A percentile compares a stretch with the other conserved stretches of the same genome.
Evolutionary conservation across 2,113 vertebrate species (phyloP).

Genomic region (Cacatua alba): DNA sequence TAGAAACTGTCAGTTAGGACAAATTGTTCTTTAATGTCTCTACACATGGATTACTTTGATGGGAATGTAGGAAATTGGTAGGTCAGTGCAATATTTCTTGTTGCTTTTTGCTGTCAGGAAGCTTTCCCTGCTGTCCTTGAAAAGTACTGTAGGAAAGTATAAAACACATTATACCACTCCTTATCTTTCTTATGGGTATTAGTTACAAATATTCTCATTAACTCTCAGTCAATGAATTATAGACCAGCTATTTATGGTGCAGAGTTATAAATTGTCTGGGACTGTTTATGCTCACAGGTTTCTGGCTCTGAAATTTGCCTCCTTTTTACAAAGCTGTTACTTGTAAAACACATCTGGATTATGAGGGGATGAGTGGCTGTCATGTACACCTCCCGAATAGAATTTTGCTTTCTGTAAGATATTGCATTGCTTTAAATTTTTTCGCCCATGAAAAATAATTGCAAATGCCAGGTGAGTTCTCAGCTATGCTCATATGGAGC

Average conservation of each 20-base stretch:
- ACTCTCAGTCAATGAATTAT: slow-evolving; percentile 73
- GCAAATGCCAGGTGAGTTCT: neutral
- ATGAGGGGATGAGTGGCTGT: neutral
- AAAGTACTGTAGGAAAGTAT: slow-evolving; percentile 58
- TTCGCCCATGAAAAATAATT: neutral
- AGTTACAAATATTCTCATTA: slow-evolving; percentile 80
- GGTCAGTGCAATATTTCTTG: slow-evolving; percentile 80
- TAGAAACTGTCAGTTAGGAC: slow-evolving; percentile 76
- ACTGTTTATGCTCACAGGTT: slow-evolving; percentile 10
- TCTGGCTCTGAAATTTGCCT: slow-evolving; percentile 38
- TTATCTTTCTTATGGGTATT: slow-evolving; percentile 79
- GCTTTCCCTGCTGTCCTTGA: slow-evolving; percentile 74
- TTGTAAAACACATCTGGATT: neutral
- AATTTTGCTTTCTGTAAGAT: neutral
- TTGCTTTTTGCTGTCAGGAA: slow-evolving; percentile 75
- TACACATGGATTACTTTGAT: slow-evolving; percentile 77
- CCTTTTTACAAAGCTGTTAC: neutral
- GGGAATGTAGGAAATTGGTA: slow-evolving; percentile 72
- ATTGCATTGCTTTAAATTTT: neutral
- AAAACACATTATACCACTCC: slow-evolving; percentile 67
- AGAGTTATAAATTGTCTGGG: slow-evolving; percentile 72
- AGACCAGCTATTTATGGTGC: slow-evolving; percentile 65
- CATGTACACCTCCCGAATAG: neutral
- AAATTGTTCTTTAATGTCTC: slow-evolving; percentile 78
- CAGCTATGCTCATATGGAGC: neutral